Evolutionary conservation across 2,113 vertebrate genomes (phyloP), one percentile per base, ranked within the genome.

Genomic region (Eulemur macaco): DNA sequence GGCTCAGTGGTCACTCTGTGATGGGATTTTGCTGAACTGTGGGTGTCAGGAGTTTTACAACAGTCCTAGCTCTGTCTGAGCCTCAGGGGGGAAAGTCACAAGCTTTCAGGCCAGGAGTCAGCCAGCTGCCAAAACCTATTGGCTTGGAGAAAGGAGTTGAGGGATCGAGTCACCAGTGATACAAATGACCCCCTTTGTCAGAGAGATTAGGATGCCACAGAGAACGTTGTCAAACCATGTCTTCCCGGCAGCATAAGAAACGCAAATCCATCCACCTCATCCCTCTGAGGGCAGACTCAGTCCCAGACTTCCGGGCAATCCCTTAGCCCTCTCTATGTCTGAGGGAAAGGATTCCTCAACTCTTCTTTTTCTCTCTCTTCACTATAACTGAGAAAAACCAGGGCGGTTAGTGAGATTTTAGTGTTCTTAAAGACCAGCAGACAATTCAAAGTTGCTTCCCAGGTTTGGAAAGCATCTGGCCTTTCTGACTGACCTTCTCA

Each of bases 41-140:
- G 1, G 27, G 34, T 69, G 63, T 17, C 60, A 42, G 47, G 56
- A 82, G 74, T 12, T n/a, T 90, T 52, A 50, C 21, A 71, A n/a
- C 37, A 66, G 47, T 52, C 91, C 60, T 10, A 6, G 10, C 13
- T 82, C 69, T 45, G 25, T 68, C 86, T 45, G 37, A 81, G 58
- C 91, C 66, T 90, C 14, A 2, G 81, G 90, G 37, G 8, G 29
- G 73, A 87, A 66, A 73, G 58, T 34, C 81, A 85, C 39, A 85
- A 17, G 42, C 64, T 73, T 89, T 90, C 37, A 88, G 68, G 77
- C 85, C 97, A 96, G 17, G 29, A 39, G 84, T 47, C 58, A 50
- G 31, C 87, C 85, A 86, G 6, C 76, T 95, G 80, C 92, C 64
- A 60, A 54, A 87, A 68, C 23, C 90, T 76, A 80, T 34, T 42